Evolutionary conservation across 1,140 invertebrate species (phyloP).

Genomic region (Trypoxylus dichotomus): DNA sequence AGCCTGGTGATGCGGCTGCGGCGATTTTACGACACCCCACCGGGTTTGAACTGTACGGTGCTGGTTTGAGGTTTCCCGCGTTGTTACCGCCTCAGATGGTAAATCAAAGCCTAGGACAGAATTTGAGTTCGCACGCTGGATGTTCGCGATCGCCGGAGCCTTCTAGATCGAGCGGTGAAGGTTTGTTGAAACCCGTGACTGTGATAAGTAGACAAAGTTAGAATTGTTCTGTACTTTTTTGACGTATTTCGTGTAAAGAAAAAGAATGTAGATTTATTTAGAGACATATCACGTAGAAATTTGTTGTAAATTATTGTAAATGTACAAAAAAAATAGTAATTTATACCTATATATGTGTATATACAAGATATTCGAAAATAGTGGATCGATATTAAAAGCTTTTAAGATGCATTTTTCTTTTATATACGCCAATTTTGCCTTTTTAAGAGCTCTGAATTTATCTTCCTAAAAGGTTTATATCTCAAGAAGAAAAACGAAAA

Average conservation of each 20-base stretch:
- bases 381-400: too few relatives aligned
- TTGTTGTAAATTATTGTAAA: background rate
- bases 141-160: slow-evolving; percentile 29
- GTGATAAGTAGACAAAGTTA: slow-evolving; percentile 49
- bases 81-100: slow-evolving; percentile 44
- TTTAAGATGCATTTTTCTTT: too few relatives aligned
- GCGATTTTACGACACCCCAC: slow-evolving; percentile 39
- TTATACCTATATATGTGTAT: too few relatives aligned
- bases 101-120: slow-evolving; percentile 36
- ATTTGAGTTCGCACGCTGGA: slow-evolving; percentile 28
- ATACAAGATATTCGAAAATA: too few relatives aligned
- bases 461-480: too few relatives aligned
- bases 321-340: background rate
- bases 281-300: background rate
- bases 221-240: background rate
- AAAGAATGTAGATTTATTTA: slow-evolving; percentile 1
- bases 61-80: slow-evolving; percentile 38
- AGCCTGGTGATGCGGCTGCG: slow-evolving; percentile 28
- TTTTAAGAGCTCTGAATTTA: too few relatives aligned
- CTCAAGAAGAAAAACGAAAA: too few relatives aligned
- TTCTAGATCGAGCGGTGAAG: slow-evolving; percentile 35
- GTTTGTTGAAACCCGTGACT: slow-evolving; percentile 49
- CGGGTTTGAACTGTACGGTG: slow-evolving; percentile 46
- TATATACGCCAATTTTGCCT: too few relatives aligned
- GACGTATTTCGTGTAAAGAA: background rate